phyloP scores from a whole-genome alignment of 2,113 vertebrate species.

The Micronycteris hirsuta region DNA sequence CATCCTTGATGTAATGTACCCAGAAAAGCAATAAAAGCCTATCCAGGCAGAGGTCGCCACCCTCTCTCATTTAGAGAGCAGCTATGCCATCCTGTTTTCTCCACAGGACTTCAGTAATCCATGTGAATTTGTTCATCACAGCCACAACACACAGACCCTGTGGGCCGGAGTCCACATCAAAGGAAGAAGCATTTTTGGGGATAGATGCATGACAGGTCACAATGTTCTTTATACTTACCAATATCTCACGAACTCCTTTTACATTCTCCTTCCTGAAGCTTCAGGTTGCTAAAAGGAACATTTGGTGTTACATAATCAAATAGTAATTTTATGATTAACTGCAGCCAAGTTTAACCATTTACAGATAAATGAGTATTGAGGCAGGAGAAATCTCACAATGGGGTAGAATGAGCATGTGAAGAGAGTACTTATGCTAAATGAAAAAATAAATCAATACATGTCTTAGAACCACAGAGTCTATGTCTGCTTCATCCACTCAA shows the following conservation, averaged over 20 bases:
- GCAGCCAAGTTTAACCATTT: neutral
- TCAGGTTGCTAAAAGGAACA: neutral
- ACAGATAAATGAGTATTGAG: neutral
- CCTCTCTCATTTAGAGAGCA: too few species aligned
- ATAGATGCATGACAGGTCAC: neutral
- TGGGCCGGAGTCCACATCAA: too few species aligned
- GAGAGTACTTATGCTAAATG: neutral
- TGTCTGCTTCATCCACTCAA: neutral
- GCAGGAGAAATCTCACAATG: neutral
- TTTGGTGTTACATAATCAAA: neutral
- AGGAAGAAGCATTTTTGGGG: neutral
- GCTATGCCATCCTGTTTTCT: too few species aligned
- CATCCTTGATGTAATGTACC: too few species aligned
- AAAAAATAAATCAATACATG: neutral
- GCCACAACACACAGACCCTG: too few species aligned
- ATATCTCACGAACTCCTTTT: neutral
- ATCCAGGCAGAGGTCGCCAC: too few species aligned
- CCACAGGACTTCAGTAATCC: too few species aligned
- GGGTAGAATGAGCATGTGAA: neutral
- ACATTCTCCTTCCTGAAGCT: neutral
- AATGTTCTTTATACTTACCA: neutral
- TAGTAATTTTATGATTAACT: neutral
- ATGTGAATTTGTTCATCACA: too few species aligned
- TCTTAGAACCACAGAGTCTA: neutral
- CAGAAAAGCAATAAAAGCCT: too few species aligned